These are phyloP conservation scores for Oryzias curvinotus DNA, from an alignment of 2,113 vertebrate species.

Conservation along the genomic window DNA sequence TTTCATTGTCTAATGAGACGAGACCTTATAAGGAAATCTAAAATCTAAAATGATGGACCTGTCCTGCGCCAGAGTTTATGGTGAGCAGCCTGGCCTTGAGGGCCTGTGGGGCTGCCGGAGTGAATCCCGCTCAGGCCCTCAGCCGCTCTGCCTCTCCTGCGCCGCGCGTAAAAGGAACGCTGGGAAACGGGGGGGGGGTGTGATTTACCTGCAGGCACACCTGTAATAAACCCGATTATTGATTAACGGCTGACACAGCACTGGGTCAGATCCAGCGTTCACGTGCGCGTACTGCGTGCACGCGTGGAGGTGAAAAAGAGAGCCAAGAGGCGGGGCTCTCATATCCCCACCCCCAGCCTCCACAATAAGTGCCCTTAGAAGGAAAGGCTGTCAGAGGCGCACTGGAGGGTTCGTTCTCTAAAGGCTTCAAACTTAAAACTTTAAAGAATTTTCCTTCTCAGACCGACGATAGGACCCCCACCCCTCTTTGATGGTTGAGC, in stretches of 20 bases:
- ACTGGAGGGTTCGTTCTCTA: background rate
- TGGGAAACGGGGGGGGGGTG: too few relatives aligned
- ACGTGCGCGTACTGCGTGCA: conserved; percentile 5
- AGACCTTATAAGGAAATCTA: too few relatives aligned
- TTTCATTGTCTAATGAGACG: too few relatives aligned
- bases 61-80: too few relatives aligned
- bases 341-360: conserved; percentile 63
- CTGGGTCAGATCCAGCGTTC: background rate
- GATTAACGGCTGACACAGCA: conserved; percentile 3
- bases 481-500: too few relatives aligned
- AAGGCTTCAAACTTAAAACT: conserved; percentile 6
- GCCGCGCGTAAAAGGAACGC: too few relatives aligned
- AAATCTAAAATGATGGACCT: too few relatives aligned
- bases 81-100: too few relatives aligned
- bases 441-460: background rate
- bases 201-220: background rate
- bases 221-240: conserved; percentile 7
- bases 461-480: background rate
- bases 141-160: too few relatives aligned
- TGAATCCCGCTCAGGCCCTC: too few relatives aligned
- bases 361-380: conserved; percentile 72
- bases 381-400: conserved; percentile 48
- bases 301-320: background rate
- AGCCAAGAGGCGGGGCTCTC: conserved; percentile 49
- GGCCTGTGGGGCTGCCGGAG: too few relatives aligned